These are phyloP conservation scores for Drosophila ironensis DNA, from an alignment of 1,140 invertebrate genomes.

Conservation along the genomic window DNA sequence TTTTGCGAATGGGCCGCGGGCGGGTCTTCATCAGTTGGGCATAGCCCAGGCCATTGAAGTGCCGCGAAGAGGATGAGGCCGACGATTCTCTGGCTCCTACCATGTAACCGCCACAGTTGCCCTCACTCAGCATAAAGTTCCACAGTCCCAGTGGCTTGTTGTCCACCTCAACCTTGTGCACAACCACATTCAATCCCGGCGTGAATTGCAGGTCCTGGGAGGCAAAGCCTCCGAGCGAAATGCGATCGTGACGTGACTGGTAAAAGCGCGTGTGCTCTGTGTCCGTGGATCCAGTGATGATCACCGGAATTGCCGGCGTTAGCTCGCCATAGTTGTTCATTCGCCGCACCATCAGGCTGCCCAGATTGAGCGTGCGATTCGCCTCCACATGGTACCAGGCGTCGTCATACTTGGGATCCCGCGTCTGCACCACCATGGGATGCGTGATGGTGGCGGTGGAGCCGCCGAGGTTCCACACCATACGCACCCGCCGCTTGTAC, in stretches of 20 bases:
- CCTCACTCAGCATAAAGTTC: conserved; percentile 88
- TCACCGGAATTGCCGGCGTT: conserved; percentile 35
- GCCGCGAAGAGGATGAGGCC: conserved; percentile 68
- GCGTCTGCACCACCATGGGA: conserved; percentile 84
- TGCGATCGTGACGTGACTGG: conserved; percentile 81
- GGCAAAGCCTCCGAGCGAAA: conserved; percentile 85
- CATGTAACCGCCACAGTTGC: conserved; percentile 85
- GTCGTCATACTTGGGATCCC: conserved; percentile 85
- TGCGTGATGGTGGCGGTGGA: conserved; percentile 86
- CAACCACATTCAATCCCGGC: conserved; percentile 87
- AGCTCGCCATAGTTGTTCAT: conserved; percentile 77
- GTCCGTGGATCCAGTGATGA: conserved; percentile 59
- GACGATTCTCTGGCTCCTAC: conserved; percentile 70
- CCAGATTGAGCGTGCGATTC: conserved; percentile 83
- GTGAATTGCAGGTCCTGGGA: conserved; percentile 81
- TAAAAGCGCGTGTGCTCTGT: conserved; percentile 73
- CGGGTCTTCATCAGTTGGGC: conserved; percentile 86
- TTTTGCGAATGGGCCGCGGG: conserved; percentile 86
- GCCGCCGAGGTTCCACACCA: conserved; percentile 90
- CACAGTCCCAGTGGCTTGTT: conserved; percentile 91
- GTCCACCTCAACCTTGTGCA: conserved; percentile 90
- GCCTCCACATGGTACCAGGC: conserved; percentile 89
- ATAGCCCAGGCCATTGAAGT: conserved; percentile 91
- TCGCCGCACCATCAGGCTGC: conserved; percentile 65
- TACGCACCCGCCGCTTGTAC: conserved; percentile 88